Percentiles rank a stretch among this genome's conserved stretches.
These are phyloP conservation scores for Hipparchia semele DNA, from an alignment of 2,888 invertebrate species.

Conservation along the genomic window DNA sequence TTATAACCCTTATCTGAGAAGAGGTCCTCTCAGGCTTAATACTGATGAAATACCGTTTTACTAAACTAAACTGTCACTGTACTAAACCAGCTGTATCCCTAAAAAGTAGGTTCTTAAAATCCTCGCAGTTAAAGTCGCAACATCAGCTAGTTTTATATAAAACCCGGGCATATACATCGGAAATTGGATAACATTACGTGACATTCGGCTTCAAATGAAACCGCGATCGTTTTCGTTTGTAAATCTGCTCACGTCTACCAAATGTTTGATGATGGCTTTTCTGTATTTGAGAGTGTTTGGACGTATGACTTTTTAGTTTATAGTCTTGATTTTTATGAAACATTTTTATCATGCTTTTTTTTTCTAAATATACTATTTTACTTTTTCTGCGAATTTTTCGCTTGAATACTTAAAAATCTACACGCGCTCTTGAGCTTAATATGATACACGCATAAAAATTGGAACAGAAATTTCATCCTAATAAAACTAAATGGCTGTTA, in stretches of 20 bases:
- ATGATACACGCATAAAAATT: too few species aligned
- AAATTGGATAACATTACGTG: slow-evolving; percentile 52
- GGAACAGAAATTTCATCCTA: too few species aligned
- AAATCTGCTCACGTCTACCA: slow-evolving; percentile 48
- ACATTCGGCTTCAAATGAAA: slow-evolving; percentile 45
- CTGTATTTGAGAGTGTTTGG: slow-evolving; percentile 41
- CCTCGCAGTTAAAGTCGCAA: too few species aligned
- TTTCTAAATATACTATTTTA: too few species aligned
- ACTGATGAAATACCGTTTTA: too few species aligned
- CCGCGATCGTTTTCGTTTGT: slow-evolving; percentile 46
- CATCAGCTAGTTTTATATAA: slow-evolving; percentile 4
- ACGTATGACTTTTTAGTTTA: slow-evolving; percentile 20
- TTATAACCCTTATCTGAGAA: too few species aligned
- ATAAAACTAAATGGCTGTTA: too few species aligned
- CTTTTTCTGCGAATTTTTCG: neutral
- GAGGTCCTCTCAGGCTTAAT: too few species aligned
- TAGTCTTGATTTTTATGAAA: neutral
- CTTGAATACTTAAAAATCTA: neutral
- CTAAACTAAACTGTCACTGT: too few species aligned
- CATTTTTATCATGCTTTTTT: neutral
- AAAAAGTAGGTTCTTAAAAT: too few species aligned
- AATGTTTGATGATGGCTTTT: slow-evolving; percentile 50
- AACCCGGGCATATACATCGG: slow-evolving; percentile 36
- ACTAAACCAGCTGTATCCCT: too few species aligned
- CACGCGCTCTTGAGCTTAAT: too few species aligned